Percentiles rank a stretch among this genome's conserved stretches.
Conservation (phyloP, 2,888 invertebrate genomes). For the Galerucella calmariensis region DNA sequence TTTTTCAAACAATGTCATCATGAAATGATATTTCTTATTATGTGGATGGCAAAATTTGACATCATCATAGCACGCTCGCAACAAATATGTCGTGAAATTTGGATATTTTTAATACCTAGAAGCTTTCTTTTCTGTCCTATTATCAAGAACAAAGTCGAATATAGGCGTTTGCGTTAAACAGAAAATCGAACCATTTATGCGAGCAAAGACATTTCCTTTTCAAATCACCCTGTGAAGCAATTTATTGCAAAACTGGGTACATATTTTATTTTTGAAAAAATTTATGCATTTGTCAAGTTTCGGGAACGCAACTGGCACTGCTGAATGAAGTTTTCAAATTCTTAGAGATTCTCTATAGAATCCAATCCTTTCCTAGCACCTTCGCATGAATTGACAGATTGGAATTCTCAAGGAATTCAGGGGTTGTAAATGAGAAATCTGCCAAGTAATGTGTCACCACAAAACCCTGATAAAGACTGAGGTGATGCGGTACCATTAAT, state of each 20-base stretch:
- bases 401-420: conserved; percentile 23
- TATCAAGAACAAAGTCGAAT: too few species aligned
- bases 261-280: background rate
- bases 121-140: too few species aligned
- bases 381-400: conserved; percentile 23
- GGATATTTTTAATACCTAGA: too few species aligned
- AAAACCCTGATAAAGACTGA: conserved; percentile 51
- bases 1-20: too few species aligned
- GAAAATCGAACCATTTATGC: too few species aligned
- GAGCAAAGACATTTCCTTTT: background rate
- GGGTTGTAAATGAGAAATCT: conserved; percentile 30
- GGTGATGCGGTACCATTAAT: conserved; percentile 53
- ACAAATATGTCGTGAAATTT: too few species aligned
- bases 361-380: background rate
- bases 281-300: background rate
- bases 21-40: too few species aligned
- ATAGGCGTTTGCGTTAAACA: too few species aligned
- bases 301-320: background rate
- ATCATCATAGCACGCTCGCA: too few species aligned
- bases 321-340: background rate
- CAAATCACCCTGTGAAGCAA: background rate
- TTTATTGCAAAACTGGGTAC: background rate
- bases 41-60: too few species aligned
- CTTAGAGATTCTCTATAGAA: conserved; percentile 2
- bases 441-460: conserved; percentile 36